Base-by-base conservation (phyloP, 2,113 vertebrate genomes). In the Callocephalon fimbriatum region DNA sequence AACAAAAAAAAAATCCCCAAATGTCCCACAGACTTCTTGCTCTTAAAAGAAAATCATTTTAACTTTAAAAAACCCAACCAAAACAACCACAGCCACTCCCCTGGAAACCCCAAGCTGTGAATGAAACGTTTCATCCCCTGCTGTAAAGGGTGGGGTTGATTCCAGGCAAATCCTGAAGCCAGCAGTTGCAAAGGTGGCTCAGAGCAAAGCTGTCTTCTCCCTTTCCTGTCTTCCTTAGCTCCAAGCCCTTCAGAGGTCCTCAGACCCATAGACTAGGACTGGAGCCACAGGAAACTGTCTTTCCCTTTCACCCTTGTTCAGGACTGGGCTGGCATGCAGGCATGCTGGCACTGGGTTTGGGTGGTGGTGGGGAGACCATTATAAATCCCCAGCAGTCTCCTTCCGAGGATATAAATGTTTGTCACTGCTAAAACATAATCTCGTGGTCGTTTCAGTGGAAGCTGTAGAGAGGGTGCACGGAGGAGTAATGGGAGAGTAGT, bases 61-160 rank as follows among this genome's bases (percentile, higher is more conserved):
- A 88, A 82, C 51, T 74, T 56, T 2, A 65, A 76, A 75, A 79
- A 3, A 20, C 29, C 31, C 31, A 42, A 38, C 35, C 37, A 53
- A 61, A 82, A 45, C 6, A 1, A 86, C 93, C 78, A 86, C 94
- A 97, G 23, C 93, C 90, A 77, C 93, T 86, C 93, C 95, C n/a
- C 58, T 93, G 93, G 91, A 96, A 97, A 92, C 75, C 83, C 93
- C 83, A 53, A 86, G 42, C 67, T 77, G 38, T 7, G 16, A 77
- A 76, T 23, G 44, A 92, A 93, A 66, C 0, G 3, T 92, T 97
- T 95, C 86, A 93, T 74, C 32, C 86, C 54, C 47, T 29, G 56
- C 14, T 23, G 2, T 35, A 63, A 85, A 90, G 92, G 85, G 68
- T 74, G 78, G 47, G 82, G 93, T 62, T 88, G 74, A 79, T 87